These are phyloP conservation scores for Spisula solida DNA, from an alignment of 2,888 invertebrate genomes.

Conservation along the genomic window DNA sequence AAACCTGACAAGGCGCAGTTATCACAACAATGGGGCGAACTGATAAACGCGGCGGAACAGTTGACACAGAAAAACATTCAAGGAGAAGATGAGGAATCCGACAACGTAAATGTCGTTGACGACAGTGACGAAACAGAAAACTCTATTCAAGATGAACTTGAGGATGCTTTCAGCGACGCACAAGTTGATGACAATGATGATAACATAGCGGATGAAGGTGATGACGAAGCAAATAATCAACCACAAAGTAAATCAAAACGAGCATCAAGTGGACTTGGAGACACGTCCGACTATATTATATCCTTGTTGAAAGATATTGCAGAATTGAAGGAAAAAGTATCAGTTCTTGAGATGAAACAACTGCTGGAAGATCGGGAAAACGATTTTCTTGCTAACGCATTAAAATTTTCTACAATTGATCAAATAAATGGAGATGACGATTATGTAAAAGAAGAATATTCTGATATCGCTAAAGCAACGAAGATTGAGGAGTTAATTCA, in stretches of 20 bases:
- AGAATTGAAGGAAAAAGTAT: conserved; percentile 64
- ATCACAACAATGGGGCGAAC: conserved; percentile 32
- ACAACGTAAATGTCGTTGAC: neutral
- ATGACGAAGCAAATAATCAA: conserved; percentile 13
- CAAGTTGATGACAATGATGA: conserved; percentile 27
- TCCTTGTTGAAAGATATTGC: conserved; percentile 68
- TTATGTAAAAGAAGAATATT: conserved; percentile 68
- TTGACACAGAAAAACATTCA: neutral
- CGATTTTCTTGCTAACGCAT: conserved; percentile 79
- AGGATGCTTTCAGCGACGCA: conserved; percentile 27
- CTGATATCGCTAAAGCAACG: conserved; percentile 73
- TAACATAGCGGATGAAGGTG: neutral
- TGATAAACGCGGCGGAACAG: conserved; percentile 38
- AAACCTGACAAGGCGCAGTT: conserved; percentile 17
- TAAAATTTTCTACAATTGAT: conserved; percentile 79
- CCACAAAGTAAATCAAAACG: conserved; percentile 65
- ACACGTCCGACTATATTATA: conserved; percentile 45
- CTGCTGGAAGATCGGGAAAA: conserved; percentile 80
- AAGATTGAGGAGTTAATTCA: conserved; percentile 73
- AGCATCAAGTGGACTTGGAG: conserved; percentile 54
- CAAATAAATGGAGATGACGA: conserved; percentile 73
- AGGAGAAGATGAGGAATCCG: neutral
- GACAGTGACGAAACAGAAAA: neutral
- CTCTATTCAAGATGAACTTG: neutral
- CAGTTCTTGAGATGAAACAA: conserved; percentile 57